These are phyloP conservation scores for Leuctra nigra DNA, from an alignment of 2,888 invertebrate genomes.

Conservation along the genomic window DNA sequence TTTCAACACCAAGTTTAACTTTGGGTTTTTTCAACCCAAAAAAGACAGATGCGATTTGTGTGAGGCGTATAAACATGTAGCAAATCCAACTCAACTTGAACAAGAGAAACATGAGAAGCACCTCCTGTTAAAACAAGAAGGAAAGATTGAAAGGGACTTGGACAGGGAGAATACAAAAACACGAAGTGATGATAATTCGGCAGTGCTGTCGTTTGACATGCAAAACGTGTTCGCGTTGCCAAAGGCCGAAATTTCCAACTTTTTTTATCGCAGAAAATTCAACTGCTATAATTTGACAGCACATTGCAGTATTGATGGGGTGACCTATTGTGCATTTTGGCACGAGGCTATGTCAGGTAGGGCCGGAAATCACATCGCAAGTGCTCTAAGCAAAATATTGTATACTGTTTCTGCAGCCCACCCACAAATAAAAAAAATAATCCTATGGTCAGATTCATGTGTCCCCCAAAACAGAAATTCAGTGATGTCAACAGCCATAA, in stretches of 20 bases:
- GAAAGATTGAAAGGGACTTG: no score
- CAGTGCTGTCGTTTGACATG: background rate
- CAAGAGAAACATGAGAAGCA: no score
- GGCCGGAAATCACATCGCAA: constrained; percentile 22
- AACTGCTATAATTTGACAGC: constrained; percentile 1
- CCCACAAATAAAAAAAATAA: constrained; percentile 18
- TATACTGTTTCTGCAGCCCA: constrained; percentile 16
- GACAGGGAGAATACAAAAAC: no score
- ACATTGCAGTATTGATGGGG: background rate
- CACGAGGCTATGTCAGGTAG: constrained; percentile 22
- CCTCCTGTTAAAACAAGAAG: no score
- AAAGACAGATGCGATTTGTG: no score
- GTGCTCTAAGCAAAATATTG: constrained; percentile 25
- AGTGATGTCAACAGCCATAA: constrained; percentile 24
- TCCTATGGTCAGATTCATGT: constrained; percentile 27
- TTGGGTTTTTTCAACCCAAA: no score
- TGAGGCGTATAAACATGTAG: no score
- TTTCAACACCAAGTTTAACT: no score
- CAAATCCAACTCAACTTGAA: no score
- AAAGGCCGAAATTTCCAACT: background rate
- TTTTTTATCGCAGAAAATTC: background rate
- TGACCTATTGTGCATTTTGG: constrained; percentile 18
- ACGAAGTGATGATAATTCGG: no score
- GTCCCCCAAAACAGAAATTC: constrained; percentile 25
- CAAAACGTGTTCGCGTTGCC: background rate